Evolutionary conservation across 2,113 vertebrate species (phyloP), one percentile per base, ranked within the genome.

Genomic region (Prinia subflava): DNA sequence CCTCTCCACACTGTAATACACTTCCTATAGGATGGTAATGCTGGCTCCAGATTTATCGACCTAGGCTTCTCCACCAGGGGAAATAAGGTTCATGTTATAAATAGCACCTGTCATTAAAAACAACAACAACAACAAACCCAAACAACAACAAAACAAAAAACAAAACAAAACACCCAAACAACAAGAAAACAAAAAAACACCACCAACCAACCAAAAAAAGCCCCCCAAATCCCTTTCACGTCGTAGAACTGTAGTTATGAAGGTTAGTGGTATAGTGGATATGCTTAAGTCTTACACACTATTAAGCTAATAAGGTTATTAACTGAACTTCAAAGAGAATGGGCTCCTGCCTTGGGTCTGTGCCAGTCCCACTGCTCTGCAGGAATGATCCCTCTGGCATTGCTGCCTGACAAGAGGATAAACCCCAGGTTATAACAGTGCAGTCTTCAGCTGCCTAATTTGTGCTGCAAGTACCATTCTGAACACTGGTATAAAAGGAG

Each of bases 241-340:
- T 57, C 65, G 44, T 30, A 73, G 41, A 62, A 27, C 2, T 16
- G 67, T 18, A 39, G 39, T 37, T 52, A 47, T 0, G 31, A 77
- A 82, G 46, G 35, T 37, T 57, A 47, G 25, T 5, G 4, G 30
- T 7, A 11, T 37, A 20, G 41, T 2, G 64, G 28, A n/a, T 15
- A 5, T 10, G n/a, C 18, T 24, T 8, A 35, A 74, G 42, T 22
- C 47, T 74, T 25, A 49, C 2, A 17, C 2, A 31, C 19, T 74
- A 60, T 64, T 78, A 76, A 75, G 52, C 63, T 67, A 71, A 93
- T 90, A 68, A 76, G 87, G 83, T 95, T 69, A 93, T 93, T 93
- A 89, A 12, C 53, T 6, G 31, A 31, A 14, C 63, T 84, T 68
- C 70, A 89, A 64, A 83, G 83, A 53, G n/a, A 53, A 12, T 1